These are phyloP conservation scores for Loris lydekkerianus DNA, from an alignment of 2,797 vertebrate genomes.

Conservation along the genomic window DNA sequence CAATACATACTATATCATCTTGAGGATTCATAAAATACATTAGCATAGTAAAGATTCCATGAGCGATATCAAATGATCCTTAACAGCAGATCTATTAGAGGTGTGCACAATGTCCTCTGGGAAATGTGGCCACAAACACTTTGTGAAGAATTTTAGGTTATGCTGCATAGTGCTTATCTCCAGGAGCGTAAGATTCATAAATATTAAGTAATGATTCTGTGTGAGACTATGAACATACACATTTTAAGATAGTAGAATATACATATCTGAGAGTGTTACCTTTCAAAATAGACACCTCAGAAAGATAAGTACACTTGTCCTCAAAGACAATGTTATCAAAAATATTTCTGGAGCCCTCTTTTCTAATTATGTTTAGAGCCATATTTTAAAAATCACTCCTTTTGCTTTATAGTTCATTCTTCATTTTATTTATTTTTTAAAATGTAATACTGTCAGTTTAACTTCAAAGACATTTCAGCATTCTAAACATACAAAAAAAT, in stretches of 20 bases:
- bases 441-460: too few relatives aligned
- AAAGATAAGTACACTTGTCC: neutral
- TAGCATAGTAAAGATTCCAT: constrained; percentile 1
- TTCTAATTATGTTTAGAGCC: constrained; percentile 10
- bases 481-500: too few relatives aligned
- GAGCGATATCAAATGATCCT: neutral
- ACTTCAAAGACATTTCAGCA: too few relatives aligned
- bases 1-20: neutral
- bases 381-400: neutral
- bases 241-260: neutral
- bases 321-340: neutral
- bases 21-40: neutral
- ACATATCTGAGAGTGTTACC: neutral
- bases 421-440: too few relatives aligned
- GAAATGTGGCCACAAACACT: neutral
- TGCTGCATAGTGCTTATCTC: neutral
- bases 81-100: neutral
- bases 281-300: constrained; percentile 22
- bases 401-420: neutral
- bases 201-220: constrained; percentile 12
- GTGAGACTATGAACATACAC: neutral
- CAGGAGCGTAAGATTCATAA: neutral
- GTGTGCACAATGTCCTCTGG: neutral
- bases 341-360: neutral
- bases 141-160: constrained; percentile 44